Evolutionary conservation across 2,888 invertebrate genomes (phyloP).

Genomic region (Elysia crispata): DNA sequence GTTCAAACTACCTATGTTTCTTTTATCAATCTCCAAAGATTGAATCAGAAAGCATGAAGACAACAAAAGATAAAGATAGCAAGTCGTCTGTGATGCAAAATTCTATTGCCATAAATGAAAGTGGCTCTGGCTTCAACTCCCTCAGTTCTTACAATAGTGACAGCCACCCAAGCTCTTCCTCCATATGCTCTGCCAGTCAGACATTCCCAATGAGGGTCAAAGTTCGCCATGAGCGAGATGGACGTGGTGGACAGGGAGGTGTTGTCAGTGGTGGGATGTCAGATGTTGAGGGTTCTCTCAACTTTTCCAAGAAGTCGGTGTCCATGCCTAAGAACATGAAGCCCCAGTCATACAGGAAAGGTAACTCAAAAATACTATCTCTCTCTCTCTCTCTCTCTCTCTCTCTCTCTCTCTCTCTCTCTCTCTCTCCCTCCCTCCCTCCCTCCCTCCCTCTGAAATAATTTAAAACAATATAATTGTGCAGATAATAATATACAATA

Average conservation of each 20-base stretch:
- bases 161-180: neutral
- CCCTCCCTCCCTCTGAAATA: too few relatives aligned
- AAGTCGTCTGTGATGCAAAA: neutral
- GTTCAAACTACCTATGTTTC: too few relatives aligned
- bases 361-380: slow-evolving; percentile 53
- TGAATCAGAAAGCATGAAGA: neutral
- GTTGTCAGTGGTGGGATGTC: slow-evolving; percentile 40
- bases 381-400: too few relatives aligned
- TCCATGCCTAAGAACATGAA: slow-evolving; percentile 67
- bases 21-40: too few relatives aligned
- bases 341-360: slow-evolving; percentile 64
- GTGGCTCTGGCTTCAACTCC: neutral
- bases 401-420: too few relatives aligned
- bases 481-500: too few relatives aligned
- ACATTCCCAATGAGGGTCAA: slow-evolving; percentile 61
- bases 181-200: slow-evolving; percentile 47
- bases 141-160: neutral
- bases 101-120: neutral
- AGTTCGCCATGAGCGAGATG: slow-evolving; percentile 36
- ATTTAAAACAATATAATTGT: too few relatives aligned
- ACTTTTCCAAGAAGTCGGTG: slow-evolving; percentile 55
- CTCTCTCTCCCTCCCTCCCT: too few relatives aligned
- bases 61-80: neutral
- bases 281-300: slow-evolving; percentile 35
- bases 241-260: too few relatives aligned